Evolutionary conservation across 2,888 invertebrate species (phyloP).

Genomic region (Caenorhabditis angaria): DNA sequence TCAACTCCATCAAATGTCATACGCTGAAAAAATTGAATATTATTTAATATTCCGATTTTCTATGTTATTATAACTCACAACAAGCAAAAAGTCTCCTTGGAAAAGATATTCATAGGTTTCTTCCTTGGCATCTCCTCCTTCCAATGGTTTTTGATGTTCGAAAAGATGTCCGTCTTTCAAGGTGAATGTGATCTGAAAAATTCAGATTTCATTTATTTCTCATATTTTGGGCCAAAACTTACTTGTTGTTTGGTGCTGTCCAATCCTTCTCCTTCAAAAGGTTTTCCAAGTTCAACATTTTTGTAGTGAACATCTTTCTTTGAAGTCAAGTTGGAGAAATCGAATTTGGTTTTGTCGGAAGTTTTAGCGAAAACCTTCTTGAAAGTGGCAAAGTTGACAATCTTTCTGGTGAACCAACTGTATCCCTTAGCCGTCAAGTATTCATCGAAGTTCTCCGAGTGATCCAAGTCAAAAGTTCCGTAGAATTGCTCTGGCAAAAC

Average conservation of each 20-base stretch:
- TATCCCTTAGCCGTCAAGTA: slow-evolving; percentile 63
- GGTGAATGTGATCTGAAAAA: slow-evolving; percentile 58
- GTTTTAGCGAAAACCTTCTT: slow-evolving; percentile 59
- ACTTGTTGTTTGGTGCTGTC: slow-evolving; percentile 68
- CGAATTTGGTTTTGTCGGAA: slow-evolving; percentile 35
- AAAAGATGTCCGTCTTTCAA: slow-evolving; percentile 52
- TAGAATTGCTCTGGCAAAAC: slow-evolving; percentile 60
- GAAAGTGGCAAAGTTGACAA: slow-evolving; percentile 61
- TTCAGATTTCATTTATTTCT: neutral
- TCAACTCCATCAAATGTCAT: slow-evolving; percentile 64
- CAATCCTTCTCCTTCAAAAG: slow-evolving; percentile 67
- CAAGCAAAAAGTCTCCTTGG: slow-evolving; percentile 45
- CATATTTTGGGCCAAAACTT: neutral
- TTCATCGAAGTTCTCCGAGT: slow-evolving; percentile 65
- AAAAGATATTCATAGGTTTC: slow-evolving; percentile 68
- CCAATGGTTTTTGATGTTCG: slow-evolving; percentile 60
- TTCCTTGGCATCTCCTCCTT: slow-evolving; percentile 60
- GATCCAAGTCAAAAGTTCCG: slow-evolving; percentile 59
- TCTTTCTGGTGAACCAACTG: slow-evolving; percentile 63
- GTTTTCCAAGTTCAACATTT: slow-evolving; percentile 58
- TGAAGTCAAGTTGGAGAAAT: slow-evolving; percentile 62
- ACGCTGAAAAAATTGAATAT: slow-evolving; percentile 43
- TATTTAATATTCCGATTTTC: neutral
- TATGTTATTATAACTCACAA: neutral
- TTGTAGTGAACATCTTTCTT: slow-evolving; percentile 69